These are phyloP conservation scores for Glossosoma conforme DNA, from an alignment of 1,140 invertebrate species.

Conservation along the genomic window DNA sequence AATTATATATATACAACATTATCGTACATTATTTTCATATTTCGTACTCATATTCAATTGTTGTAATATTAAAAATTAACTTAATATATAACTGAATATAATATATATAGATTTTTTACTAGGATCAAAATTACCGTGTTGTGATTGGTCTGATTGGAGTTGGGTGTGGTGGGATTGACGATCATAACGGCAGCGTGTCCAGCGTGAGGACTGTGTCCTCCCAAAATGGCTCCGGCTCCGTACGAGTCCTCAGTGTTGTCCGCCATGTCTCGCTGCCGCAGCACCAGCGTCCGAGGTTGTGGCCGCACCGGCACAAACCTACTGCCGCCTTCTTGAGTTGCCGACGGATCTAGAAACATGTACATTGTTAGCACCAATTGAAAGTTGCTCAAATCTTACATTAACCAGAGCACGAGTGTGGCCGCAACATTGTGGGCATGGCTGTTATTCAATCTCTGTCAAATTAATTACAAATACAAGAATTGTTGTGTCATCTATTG, in stretches of 20 bases:
- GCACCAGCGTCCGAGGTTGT: conserved; percentile 38
- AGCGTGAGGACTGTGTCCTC: conserved; percentile 44
- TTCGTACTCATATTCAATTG: neutral
- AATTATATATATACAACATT: neutral
- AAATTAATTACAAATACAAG: too few species aligned
- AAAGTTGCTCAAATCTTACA: too few species aligned
- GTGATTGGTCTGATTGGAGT: conserved; percentile 30
- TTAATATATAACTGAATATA: neutral
- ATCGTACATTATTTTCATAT: neutral
- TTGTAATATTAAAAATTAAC: neutral
- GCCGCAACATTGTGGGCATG: too few species aligned
- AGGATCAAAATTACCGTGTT: conserved; percentile 18
- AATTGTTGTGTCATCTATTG: too few species aligned
- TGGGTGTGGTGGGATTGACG: conserved; percentile 49
- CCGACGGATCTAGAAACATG: conserved; percentile 17
- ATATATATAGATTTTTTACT: neutral
- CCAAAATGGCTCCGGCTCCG: conserved; percentile 8
- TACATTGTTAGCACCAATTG: too few species aligned
- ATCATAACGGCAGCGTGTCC: conserved; percentile 51
- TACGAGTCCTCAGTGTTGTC: conserved; percentile 17
- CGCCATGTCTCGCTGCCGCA: conserved; percentile 22
- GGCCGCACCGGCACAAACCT: conserved; percentile 48
- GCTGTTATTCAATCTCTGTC: too few species aligned
- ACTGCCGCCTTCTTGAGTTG: conserved; percentile 30
- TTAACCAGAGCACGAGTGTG: too few species aligned